phyloP scores from a whole-genome alignment of 2,797 vertebrate genomes.

The Mormyrops boulengeri region DNA sequence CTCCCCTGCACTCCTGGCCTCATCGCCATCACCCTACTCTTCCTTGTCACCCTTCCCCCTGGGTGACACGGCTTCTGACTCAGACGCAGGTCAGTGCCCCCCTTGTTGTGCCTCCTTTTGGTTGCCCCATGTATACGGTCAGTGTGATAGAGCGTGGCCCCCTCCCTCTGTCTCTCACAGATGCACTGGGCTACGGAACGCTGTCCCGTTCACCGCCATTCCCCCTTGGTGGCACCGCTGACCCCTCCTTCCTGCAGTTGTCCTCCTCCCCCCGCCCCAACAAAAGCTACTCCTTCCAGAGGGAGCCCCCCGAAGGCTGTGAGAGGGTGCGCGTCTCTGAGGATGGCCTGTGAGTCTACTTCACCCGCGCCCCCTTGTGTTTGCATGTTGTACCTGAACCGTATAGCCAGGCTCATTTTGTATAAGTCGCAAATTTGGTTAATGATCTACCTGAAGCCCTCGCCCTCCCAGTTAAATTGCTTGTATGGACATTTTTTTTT shows the following conservation, averaged over 20 bases:
- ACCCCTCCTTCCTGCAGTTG: conserved; percentile 57
- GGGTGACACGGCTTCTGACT: conserved; percentile 35
- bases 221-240: conserved; percentile 16
- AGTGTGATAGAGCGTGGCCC: neutral
- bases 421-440: neutral
- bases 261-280: conserved; percentile 80
- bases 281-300: conserved; percentile 81
- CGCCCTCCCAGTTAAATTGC: neutral
- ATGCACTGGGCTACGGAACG: conserved; percentile 5
- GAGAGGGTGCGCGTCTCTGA: conserved; percentile 74
- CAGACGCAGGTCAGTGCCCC: conserved; percentile 44
- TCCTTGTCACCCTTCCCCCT: conserved; percentile 46
- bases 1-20: conserved; percentile 37
- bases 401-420: neutral
- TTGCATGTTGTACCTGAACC: neutral
- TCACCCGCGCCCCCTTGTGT: neutral
- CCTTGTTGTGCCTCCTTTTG: neutral
- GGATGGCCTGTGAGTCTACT: conserved; percentile 58
- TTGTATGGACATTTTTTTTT: neutral
- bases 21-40: conserved; percentile 46
- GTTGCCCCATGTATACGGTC: neutral
- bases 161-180: neutral
- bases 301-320: conserved; percentile 83
- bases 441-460: neutral
- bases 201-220: neutral